Base-by-base conservation (phyloP, 2,113 vertebrate genomes). In the Chroicocephalus ridibundus region DNA sequence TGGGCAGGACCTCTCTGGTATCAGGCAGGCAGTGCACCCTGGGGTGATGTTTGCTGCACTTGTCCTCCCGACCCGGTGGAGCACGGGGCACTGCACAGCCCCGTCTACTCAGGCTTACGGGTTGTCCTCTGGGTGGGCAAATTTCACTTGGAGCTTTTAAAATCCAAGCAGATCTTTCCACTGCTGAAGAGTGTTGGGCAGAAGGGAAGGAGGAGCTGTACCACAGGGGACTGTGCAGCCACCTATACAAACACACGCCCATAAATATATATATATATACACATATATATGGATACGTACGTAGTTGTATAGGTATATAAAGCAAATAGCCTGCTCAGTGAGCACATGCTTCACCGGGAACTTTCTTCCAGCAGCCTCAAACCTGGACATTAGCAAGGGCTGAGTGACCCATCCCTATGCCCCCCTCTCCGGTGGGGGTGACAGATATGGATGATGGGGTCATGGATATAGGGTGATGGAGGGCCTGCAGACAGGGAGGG, bases 91-190 rank as follows among this genome's bases (percentile, higher is more conserved):
- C 36, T 5, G 36, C 44, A 27, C 61, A 75, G 44, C 21, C n/a
- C 26, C 46, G 52, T 0, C 3, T 44, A 6, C 21, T 44, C 0
- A 1, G 54, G 46, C 17, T 77, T 31, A 16, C 7, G n/a, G 17
- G 36, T 12, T 34, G 61, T 27, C 51, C 27, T 58, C 36, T 89
- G 44, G 31, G 31, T 66, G 38, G 60, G 51, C 38, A 61, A 15
- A 9, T 46, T 46, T 51, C 21, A 24, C 38, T 6, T 34, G 54
- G 38, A 61, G 25, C 52, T 68, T 26, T 36, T 24, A 31, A 76
- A 36, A 46, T 47, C 3, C 38, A 49, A 47, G 75, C 85, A 54
- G 38, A 38, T 44, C 52, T 60, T 80, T 13, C n/a, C 25, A 27
- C 22, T 66, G 36, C 58, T 64, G 58, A 65, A n/a, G 42, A 80